Evolutionary conservation across 2,888 invertebrate species (phyloP), one percentile per base, ranked within the genome.

Genomic region (Uropetala carovei): DNA sequence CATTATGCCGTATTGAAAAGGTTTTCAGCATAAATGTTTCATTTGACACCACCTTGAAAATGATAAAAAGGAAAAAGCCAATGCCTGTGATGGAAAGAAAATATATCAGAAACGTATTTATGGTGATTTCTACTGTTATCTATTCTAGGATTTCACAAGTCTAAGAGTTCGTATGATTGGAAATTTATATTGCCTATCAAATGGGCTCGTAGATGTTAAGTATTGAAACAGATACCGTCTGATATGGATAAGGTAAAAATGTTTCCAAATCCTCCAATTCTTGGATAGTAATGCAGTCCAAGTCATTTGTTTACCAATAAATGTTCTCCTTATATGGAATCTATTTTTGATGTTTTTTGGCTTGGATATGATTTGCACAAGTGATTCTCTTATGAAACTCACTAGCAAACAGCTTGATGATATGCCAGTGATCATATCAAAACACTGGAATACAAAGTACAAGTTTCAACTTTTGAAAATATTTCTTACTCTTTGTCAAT

Each of bases 311-410:
- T n/a, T 64, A 43, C 43, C 64, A 43, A 68, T 64, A 43, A 89
- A 64, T 89, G 43, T 16, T 30, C 60, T 64, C 60, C 64, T 60
- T 68, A 64, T 64, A 64, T 89, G 64, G 43, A 68, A 89, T 89
- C 60, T 89, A 89, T 89, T 89, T 89, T 89, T 18, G 60, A 68
- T 89, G 60, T n/a, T 14, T 89, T 89, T 68, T 89, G 89, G 89
- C 64, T 89, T 89, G 64, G n/a, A 64, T 89, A 89, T 89, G 14
- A 89, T 89, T 89, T 89, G 89, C 89, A 68, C 64, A 89, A 64
- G 64, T 68, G 64, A 89, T 56, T 89, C n/a, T 60, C 60, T 18
- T 18, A 3, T 89, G 56, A 18, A 89, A 68, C 30, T 89, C 64
- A 43, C 43, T 18, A 14, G 89, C 27, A 60, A 89, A 68, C 22